These are phyloP conservation scores for Eubasilissa splendida DNA, from an alignment of 2,888 invertebrate species.

Conservation along the genomic window DNA sequence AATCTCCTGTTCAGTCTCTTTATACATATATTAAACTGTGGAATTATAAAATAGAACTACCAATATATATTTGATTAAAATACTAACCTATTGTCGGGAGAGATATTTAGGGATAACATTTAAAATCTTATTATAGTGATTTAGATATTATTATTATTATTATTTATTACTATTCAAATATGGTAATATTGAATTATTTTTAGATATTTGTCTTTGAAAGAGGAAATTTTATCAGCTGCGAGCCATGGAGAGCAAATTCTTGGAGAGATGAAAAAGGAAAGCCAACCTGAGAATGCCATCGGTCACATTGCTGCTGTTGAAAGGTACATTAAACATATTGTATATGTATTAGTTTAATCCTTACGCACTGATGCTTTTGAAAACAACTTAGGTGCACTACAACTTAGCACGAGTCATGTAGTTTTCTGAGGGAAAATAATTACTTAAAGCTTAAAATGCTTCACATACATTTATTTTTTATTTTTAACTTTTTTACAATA, in stretches of 20 bases:
- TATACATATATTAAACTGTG: too few relatives aligned
- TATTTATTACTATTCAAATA: too few relatives aligned
- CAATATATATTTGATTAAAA: too few relatives aligned
- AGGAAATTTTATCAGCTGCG: slow-evolving; percentile 89
- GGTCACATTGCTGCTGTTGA: slow-evolving; percentile 95
- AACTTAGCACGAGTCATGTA: slow-evolving; percentile 41
- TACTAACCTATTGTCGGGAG: too few relatives aligned
- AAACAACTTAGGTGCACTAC: slow-evolving; percentile 45
- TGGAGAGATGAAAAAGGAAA: slow-evolving; percentile 80
- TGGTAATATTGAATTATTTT: slow-evolving; percentile 59
- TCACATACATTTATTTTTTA: background rate
- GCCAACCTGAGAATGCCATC: slow-evolving; percentile 79
- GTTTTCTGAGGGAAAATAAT: slow-evolving; percentile 42
- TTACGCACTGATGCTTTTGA: slow-evolving; percentile 57
- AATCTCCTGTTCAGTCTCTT: too few relatives aligned
- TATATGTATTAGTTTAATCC: slow-evolving; percentile 43
- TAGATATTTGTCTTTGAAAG: slow-evolving; percentile 82
- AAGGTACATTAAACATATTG: slow-evolving; percentile 72
- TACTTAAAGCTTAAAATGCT: background rate
- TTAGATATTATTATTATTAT: too few relatives aligned
- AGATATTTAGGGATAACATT: too few relatives aligned
- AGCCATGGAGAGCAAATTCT: slow-evolving; percentile 92
- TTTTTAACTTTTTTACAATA: too few relatives aligned
- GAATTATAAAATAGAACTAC: too few relatives aligned
- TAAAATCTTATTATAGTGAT: too few relatives aligned